Evolutionary conservation across 2,797 vertebrate species (phyloP), one percentile per base, ranked within the genome.

Genomic region (Epinephelus coioides): DNA sequence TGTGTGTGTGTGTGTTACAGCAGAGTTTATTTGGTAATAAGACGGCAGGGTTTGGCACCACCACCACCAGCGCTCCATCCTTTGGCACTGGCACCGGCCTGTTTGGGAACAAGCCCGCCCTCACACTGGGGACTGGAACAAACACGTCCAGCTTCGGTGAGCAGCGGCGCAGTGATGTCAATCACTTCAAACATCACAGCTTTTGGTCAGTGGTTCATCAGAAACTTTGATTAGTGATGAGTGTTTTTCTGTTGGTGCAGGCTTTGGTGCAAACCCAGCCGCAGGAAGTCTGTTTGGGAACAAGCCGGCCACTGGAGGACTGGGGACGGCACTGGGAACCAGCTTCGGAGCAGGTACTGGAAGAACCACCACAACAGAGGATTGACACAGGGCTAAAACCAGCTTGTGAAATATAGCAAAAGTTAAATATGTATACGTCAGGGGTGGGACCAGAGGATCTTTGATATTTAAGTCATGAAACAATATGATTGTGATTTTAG

Each of bases 1-100:
- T 15, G 27, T 8, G n/a, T 61, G 14, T 70, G 4, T 15, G 17
- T 27, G 17, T 68, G 1, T 61, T 27, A 2, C 72, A 90, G 76
- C 95, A 96, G 94, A 97, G 95, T 85, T 91, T 99, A 79, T 99
- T 99, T 81, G 97, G 97, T 23, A 98, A 95, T 91, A 99, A 99
- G 83, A 92, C 98, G 1, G 87, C 96, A 0, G 96, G 96, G 40
- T 99, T 99, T 60, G 98, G 97, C 70, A 92, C 97, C 87, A 97
- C 98, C 70, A 99, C 98, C 10, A 99, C 98, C 83, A 99, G 97
- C 3, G 96, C 98, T 9, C 95, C 97, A 1, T 97, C 97, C 0
- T 99, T 99, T 25, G 98, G 98, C 13, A 96, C 97, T 0, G 96
- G 95, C 74, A 90, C 95, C 2, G 96, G 97, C 17, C 95, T 99